Conservation (phyloP, 1,140 invertebrate genomes). For the Pissodes strobi region DNA sequence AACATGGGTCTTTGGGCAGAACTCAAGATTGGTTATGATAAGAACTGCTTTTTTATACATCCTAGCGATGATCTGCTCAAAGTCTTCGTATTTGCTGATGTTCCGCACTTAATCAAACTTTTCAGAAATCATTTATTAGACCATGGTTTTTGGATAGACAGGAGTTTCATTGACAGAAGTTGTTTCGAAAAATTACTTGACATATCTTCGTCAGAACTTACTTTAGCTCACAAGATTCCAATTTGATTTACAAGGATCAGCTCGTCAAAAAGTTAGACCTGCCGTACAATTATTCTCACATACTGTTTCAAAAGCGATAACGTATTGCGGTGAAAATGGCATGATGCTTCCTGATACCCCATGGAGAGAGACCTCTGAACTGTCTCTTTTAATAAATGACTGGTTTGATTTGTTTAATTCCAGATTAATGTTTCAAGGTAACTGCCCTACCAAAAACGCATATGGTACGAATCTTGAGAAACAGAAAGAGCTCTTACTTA, state of each 20-base stretch:
- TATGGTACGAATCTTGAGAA: too few species aligned
- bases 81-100: constrained; percentile 31
- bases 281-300: constrained; percentile 8
- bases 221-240: too few species aligned
- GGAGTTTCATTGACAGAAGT: not conserved
- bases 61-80: too few species aligned
- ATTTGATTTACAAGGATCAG: too few species aligned
- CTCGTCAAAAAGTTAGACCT: constrained; percentile 25
- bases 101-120: constrained; percentile 27
- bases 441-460: too few species aligned
- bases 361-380: constrained; percentile 22
- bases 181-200: not conserved
- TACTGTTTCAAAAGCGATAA: constrained; percentile 18
- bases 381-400: constrained; percentile 13
- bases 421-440: too few species aligned
- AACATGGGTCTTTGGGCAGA: too few species aligned
- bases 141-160: not conserved
- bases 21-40: too few species aligned
- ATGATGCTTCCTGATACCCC: constrained; percentile 9
- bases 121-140: not conserved
- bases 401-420: constrained; percentile 30
- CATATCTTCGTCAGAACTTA: too few species aligned
- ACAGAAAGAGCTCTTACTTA: too few species aligned
- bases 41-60: too few species aligned
- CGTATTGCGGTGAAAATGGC: constrained; percentile 1